Conservation (phyloP, 2,888 invertebrate genomes). For the Candidula unifasciata region DNA sequence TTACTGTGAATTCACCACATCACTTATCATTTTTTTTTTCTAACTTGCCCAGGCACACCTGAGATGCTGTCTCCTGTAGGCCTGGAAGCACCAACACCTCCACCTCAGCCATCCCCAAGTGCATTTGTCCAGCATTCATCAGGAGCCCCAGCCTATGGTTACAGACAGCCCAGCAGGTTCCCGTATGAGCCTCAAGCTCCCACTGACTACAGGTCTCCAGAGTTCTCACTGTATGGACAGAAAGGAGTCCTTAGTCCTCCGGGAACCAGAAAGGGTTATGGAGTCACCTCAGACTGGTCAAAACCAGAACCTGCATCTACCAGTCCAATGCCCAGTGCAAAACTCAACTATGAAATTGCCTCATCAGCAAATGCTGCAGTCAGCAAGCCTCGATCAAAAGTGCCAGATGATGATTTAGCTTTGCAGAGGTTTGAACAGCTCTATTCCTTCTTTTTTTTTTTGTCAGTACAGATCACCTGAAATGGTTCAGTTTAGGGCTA, state of each 20-base stretch:
- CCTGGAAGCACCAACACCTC: conserved; percentile 72
- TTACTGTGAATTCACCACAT: background rate
- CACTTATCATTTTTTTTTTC: background rate
- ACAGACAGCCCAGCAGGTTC: conserved; percentile 47
- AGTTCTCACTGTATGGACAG: conserved; percentile 26
- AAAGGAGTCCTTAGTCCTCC: conserved; percentile 40
- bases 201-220: conserved; percentile 27
- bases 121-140: conserved; percentile 63
- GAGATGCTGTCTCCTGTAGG: conserved; percentile 73
- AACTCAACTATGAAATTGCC: conserved; percentile 44
- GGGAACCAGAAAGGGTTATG: conserved; percentile 23
- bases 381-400: conserved; percentile 47
- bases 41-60: conserved; percentile 65
- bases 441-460: background rate
- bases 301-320: conserved; percentile 19
- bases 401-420: conserved; percentile 71
- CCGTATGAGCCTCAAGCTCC: conserved; percentile 40
- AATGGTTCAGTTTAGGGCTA: too few species aligned
- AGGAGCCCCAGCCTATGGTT: conserved; percentile 46
- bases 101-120: conserved; percentile 73
- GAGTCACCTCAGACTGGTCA: conserved; percentile 22
- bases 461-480: too few species aligned
- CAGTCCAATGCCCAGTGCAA: conserved; percentile 24
- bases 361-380: conserved; percentile 6
- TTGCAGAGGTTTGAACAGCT: conserved; percentile 63